Evolutionary conservation across 2,888 invertebrate genomes (phyloP), one percentile per base, ranked within the genome.

Genomic region (Proisotoma minuta): DNA sequence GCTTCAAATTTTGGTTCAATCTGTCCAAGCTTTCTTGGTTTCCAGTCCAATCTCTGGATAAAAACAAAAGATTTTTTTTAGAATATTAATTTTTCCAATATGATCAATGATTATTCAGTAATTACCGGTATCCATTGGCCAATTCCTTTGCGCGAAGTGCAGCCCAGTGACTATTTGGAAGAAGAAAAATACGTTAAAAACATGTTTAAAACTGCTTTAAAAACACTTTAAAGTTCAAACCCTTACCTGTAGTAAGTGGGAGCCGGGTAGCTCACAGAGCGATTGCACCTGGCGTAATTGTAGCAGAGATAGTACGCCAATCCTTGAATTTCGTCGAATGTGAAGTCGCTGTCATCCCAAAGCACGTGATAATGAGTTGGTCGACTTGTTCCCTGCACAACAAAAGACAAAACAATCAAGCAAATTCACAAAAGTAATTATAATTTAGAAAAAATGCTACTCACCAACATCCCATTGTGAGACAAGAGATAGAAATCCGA

Each of bases 221-320:
- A 34, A 34, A 34, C 34, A 10, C 15, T 34, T 8, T 34, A 34
- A 34, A 34, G 8, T 34, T 34, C 15, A 10, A 34, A 5, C 57
- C 62, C n/a, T n/a, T n/a, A n/a, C n/a, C n/a, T n/a, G 24, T 62
- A 62, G 52, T 62, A 62, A 22, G 62, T 62, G 4, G 62, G 62
- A 8, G 62, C 58, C 18, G 62, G 62, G 39, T 77, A 75, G 39
- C 75, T 73, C 39, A 73, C 92, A 81, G 75, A 68, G 10, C 76
- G 72, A 70, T 86, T 87, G 76, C 93, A 93, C 4, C 94, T 84
- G 15, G n/a, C 83, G 79, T 89, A 94, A 80, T 91, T 79, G 76
- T 93, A 91, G 75, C 93, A 93, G 52, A 95, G 78, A 76, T 87
- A 87, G 78, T 86, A 92, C 0, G 91, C 86, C 65, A 93, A 77